Evolutionary conservation across 2,797 vertebrate genomes (phyloP).

Genomic region (Percopsis omiscomaycus): DNA sequence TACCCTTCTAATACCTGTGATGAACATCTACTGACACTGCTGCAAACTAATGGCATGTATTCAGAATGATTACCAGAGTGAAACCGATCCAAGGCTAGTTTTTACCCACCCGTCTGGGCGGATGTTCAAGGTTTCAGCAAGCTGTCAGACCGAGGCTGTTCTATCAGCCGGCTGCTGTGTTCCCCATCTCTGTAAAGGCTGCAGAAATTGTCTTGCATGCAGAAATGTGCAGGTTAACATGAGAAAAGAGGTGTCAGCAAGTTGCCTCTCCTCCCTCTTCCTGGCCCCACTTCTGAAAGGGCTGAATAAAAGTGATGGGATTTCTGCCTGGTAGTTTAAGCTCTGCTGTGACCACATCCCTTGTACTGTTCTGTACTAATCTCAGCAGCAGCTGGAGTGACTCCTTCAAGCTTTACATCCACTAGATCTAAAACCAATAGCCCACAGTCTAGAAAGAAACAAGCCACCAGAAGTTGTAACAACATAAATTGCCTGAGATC

Average conservation of each 20-base stretch:
- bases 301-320: conserved; percentile 29
- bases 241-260: conserved; percentile 36
- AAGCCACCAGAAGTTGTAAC: conserved; percentile 17
- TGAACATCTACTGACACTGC: no score
- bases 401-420: conserved; percentile 37
- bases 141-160: conserved; percentile 20
- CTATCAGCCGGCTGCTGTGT: conserved; percentile 33
- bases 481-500: neutral
- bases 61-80: no score
- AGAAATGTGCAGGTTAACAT: conserved; percentile 52
- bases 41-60: no score
- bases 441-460: conserved; percentile 30
- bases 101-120: conserved; percentile 16
- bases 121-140: conserved; percentile 31
- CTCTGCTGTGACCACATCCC: conserved; percentile 9
- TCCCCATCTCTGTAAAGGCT: conserved; percentile 29
- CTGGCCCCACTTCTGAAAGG: conserved; percentile 34
- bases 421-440: conserved; percentile 37
- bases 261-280: conserved; percentile 37
- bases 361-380: conserved; percentile 45
- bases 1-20: no score
- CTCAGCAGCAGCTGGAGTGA: conserved; percentile 38
- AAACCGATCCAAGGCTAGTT: conserved; percentile 13
- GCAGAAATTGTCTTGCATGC: conserved; percentile 34
- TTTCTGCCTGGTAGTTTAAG: conserved; percentile 18